A percentile compares a stretch with the other conserved stretches of the same genome.
Conservation (phyloP, 2,797 vertebrate genomes). For the Fistularia commersonii region DNA sequence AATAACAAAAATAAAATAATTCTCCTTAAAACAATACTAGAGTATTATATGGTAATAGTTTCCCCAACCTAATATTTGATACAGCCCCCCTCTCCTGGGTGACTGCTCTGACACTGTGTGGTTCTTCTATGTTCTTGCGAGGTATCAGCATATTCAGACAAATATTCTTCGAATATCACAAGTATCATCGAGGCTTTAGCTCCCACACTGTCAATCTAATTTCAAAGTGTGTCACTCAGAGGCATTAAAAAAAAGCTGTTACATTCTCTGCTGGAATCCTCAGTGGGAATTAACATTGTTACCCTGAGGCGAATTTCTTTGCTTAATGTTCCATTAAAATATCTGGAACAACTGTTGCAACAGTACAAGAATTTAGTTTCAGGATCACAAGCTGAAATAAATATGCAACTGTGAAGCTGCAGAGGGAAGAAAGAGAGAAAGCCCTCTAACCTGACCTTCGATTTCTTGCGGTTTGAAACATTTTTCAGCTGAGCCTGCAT, state of each 20-base stretch:
- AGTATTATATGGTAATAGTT: too few relatives aligned
- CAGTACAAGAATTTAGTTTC: too few relatives aligned
- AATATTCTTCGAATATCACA: slow-evolving; percentile 36
- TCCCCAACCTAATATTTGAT: too few relatives aligned
- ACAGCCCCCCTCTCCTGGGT: too few relatives aligned
- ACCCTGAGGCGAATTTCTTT: slow-evolving; percentile 44
- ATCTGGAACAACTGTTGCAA: too few relatives aligned
- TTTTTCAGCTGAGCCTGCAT: slow-evolving; percentile 22
- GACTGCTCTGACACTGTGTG: neutral
- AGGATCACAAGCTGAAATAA: slow-evolving; percentile 8
- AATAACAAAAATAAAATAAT: too few relatives aligned
- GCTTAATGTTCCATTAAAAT: slow-evolving; percentile 47
- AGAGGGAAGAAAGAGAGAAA: slow-evolving; percentile 12
- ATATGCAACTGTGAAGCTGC: slow-evolving; percentile 6
- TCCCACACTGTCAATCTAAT: slow-evolving; percentile 43
- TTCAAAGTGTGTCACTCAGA: slow-evolving; percentile 72
- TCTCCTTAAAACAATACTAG: too few relatives aligned
- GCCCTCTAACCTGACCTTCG: slow-evolving; percentile 4
- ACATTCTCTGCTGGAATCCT: slow-evolving; percentile 52
- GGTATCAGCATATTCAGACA: slow-evolving; percentile 2
- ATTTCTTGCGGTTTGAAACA: slow-evolving; percentile 33
- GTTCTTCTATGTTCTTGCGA: slow-evolving; percentile 6
- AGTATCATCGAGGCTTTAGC: slow-evolving; percentile 25
- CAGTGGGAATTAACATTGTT: slow-evolving; percentile 29
- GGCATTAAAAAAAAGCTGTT: slow-evolving; percentile 55